Conservation (phyloP, 2,797 vertebrate species). For the Muscicapa striata region DNA sequence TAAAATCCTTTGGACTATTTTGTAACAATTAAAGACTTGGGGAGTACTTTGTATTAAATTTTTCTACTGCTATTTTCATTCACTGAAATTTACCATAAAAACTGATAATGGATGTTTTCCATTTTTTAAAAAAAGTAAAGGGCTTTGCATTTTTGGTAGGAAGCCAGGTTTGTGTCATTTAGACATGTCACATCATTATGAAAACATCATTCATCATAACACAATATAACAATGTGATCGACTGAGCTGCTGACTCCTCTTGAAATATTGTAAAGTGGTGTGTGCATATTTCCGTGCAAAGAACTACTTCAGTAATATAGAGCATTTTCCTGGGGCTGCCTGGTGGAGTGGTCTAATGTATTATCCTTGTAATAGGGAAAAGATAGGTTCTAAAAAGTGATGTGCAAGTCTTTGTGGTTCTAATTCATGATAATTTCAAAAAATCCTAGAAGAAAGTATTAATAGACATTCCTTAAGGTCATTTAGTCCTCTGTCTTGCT, state of each 20-base stretch:
- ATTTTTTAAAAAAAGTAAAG: neutral
- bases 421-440: neutral
- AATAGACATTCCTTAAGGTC: neutral
- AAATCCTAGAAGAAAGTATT: neutral
- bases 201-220: slow-evolving; percentile 71
- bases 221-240: slow-evolving; percentile 67
- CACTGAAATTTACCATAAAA: slow-evolving; percentile 41
- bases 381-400: neutral
- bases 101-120: slow-evolving; percentile 28
- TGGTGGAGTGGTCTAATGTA: neutral
- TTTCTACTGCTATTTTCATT: slow-evolving; percentile 43
- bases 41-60: slow-evolving; percentile 53
- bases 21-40: slow-evolving; percentile 3
- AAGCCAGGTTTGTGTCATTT: slow-evolving; percentile 72
- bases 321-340: neutral
- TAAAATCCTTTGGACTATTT: slow-evolving; percentile 43
- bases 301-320: neutral
- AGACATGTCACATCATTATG: slow-evolving; percentile 57
- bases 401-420: neutral
- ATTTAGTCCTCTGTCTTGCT: neutral
- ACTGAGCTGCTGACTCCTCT: slow-evolving; percentile 54
- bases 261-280: neutral
- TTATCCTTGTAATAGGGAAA: neutral
- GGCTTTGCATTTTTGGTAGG: slow-evolving; percentile 66
- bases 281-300: neutral